These are phyloP conservation scores for Trissolcus brochymenae DNA, from an alignment of 2,888 invertebrate genomes.

Conservation along the genomic window DNA sequence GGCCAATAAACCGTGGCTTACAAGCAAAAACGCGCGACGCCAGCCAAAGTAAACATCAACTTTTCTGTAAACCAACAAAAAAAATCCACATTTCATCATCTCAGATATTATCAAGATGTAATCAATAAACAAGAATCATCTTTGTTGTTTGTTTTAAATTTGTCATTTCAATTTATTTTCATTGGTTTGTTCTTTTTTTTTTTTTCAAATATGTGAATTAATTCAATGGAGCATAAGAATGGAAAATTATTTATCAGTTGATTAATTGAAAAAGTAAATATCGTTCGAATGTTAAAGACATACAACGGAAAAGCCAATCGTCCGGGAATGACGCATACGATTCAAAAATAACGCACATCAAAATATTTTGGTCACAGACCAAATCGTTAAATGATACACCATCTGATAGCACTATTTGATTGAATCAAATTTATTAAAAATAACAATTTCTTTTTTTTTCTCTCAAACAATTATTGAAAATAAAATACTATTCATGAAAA, in stretches of 20 bases:
- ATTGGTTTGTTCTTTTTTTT: too few species aligned
- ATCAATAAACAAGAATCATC: too few species aligned
- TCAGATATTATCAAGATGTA: too few species aligned
- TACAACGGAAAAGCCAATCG: constrained; percentile 58
- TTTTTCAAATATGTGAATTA: too few species aligned
- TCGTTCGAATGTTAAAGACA: constrained; percentile 15
- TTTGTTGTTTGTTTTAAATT: too few species aligned
- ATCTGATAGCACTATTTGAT: constrained; percentile 14
- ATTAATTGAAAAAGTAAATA: constrained; percentile 26
- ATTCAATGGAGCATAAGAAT: neutral
- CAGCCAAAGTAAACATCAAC: constrained; percentile 25
- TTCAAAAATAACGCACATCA: constrained; percentile 61
- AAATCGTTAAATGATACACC: constrained; percentile 52
- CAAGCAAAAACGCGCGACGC: constrained; percentile 7
- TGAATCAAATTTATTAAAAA: constrained; percentile 16
- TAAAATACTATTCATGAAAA: too few species aligned
- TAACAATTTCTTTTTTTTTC: too few species aligned
- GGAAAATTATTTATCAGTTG: constrained; percentile 1
- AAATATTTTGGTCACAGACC: constrained; percentile 62
- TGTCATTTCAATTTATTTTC: too few species aligned
- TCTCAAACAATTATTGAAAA: too few species aligned
- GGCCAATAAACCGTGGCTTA: constrained; percentile 26
- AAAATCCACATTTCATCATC: too few species aligned
- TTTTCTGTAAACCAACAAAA: constrained; percentile 4
- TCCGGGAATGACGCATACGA: constrained; percentile 60